phyloP scores from a whole-genome alignment of 1,140 invertebrate genomes.

The Anoplolepis gracilipes region DNA sequence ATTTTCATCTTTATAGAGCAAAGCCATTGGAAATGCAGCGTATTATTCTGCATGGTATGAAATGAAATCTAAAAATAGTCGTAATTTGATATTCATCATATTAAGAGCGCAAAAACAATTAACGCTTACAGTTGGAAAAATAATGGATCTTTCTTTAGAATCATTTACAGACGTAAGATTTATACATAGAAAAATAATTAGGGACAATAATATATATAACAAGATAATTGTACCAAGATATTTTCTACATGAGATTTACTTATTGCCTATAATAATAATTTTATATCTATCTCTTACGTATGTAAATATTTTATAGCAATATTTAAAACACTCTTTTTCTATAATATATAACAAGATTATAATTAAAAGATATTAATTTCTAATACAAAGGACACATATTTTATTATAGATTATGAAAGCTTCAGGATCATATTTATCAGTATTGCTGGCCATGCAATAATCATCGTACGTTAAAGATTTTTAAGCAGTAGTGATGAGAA shows the following conservation, averaged over 20 bases:
- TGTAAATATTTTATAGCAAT: background rate
- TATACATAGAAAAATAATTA: conserved; percentile 11
- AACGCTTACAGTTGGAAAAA: conserved; percentile 65
- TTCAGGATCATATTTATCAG: conserved; percentile 66
- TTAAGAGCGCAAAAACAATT: conserved; percentile 62
- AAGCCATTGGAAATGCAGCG: conserved; percentile 31
- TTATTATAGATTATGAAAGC: conserved; percentile 69
- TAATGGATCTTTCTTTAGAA: conserved; percentile 65
- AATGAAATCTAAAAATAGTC: conserved; percentile 54
- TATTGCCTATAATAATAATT: background rate
- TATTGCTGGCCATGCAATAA: conserved; percentile 64
- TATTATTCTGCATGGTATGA: conserved; percentile 64
- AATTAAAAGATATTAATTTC: background rate
- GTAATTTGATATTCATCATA: conserved; percentile 55
- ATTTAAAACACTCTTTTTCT: background rate
- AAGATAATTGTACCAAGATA: background rate
- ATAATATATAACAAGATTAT: background rate
- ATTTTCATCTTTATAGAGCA: conserved; percentile 42
- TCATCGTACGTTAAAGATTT: conserved; percentile 14
- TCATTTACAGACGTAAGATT: conserved; percentile 66
- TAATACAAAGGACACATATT: conserved; percentile 13
- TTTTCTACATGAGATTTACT: background rate
- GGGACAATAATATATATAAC: background rate
- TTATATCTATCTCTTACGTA: background rate
- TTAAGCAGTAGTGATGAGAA: conserved; percentile 19